phyloP scores from a whole-genome alignment of 2,888 invertebrate genomes.

The Cataglyphis altisquamis region DNA sequence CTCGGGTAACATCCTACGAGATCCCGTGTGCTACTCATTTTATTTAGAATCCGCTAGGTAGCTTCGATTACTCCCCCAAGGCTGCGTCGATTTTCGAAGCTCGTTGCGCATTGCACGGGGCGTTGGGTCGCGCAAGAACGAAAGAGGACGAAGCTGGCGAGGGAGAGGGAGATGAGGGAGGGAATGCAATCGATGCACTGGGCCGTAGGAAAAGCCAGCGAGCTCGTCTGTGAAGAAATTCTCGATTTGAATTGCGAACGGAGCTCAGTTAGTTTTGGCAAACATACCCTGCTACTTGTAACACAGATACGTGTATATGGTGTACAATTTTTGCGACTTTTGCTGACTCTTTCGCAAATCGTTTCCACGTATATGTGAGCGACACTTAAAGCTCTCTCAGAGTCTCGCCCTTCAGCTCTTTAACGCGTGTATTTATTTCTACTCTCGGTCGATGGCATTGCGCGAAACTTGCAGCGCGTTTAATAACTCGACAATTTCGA shows the following conservation, averaged over 20 bases:
- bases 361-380: not conserved
- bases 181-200: slow-evolving; percentile 39
- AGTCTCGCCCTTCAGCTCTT: not conserved
- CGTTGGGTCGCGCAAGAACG: slow-evolving; percentile 32
- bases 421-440: slow-evolving; percentile 8
- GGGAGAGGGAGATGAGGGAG: slow-evolving; percentile 9
- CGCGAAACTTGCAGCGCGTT: slow-evolving; percentile 5
- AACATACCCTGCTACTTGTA: slow-evolving; percentile 12
- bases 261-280: slow-evolving; percentile 12
- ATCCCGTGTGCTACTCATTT: slow-evolving; percentile 22
- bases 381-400: not conserved
- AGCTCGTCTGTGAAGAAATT: slow-evolving; percentile 48
- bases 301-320: not conserved
- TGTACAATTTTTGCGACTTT: not conserved
- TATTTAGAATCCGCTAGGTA: slow-evolving; percentile 41
- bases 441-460: not conserved
- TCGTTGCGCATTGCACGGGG: slow-evolving; percentile 56
- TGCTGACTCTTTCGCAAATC: not conserved
- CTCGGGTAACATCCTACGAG: slow-evolving; percentile 17
- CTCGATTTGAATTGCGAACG: slow-evolving; percentile 27
- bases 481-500: slow-evolving; percentile 42
- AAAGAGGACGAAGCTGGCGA: slow-evolving; percentile 2
- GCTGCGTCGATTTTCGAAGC: slow-evolving; percentile 53
- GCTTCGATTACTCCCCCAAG: slow-evolving; percentile 49
- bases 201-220: slow-evolving; percentile 9